phyloP scores from a whole-genome alignment of 2,113 vertebrate species.

The Coturnix japonica region DNA sequence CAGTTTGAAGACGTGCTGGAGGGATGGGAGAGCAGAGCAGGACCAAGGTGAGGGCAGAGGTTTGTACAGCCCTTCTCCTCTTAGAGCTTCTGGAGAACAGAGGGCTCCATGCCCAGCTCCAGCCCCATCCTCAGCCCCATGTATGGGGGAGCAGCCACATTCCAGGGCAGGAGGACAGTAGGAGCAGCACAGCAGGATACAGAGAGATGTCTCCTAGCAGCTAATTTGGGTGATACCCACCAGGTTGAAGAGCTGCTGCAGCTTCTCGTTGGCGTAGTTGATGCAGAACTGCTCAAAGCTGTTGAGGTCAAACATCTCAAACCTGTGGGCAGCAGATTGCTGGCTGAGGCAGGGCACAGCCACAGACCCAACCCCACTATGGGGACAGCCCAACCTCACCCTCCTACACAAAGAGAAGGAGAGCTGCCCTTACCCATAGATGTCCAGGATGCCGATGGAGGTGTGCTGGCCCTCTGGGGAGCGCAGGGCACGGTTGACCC shows the following conservation, averaged over 20 bases:
- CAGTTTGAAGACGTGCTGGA: slow-evolving; percentile 68
- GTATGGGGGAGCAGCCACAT: neutral
- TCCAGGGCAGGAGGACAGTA: neutral
- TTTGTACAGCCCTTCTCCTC: neutral
- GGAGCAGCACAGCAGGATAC: fast-evolving
- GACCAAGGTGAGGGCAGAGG: too few species aligned
- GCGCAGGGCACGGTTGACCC: slow-evolving; percentile 77
- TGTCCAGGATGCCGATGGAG: slow-evolving; percentile 83
- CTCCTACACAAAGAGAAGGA: neutral
- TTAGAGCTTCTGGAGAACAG: neutral
- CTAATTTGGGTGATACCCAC: slow-evolving; percentile 45
- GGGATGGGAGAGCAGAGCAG: neutral
- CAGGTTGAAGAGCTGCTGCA: slow-evolving; percentile 88
- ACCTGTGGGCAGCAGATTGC: slow-evolving; percentile 58
- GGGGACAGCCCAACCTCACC: neutral
- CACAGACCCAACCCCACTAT: neutral
- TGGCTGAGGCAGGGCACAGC: neutral
- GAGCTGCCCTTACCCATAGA: slow-evolving; percentile 73
- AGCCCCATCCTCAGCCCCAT: neutral
- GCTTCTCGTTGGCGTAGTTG: slow-evolving; percentile 89
- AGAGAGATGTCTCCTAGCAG: neutral
- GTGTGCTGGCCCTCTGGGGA: slow-evolving; percentile 48
- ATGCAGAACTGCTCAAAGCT: slow-evolving; percentile 92
- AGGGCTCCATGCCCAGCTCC: fast-evolving
- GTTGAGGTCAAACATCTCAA: slow-evolving; percentile 85